Conservation (phyloP, 1,140 invertebrate species). For the Chironomus tepperi region DNA sequence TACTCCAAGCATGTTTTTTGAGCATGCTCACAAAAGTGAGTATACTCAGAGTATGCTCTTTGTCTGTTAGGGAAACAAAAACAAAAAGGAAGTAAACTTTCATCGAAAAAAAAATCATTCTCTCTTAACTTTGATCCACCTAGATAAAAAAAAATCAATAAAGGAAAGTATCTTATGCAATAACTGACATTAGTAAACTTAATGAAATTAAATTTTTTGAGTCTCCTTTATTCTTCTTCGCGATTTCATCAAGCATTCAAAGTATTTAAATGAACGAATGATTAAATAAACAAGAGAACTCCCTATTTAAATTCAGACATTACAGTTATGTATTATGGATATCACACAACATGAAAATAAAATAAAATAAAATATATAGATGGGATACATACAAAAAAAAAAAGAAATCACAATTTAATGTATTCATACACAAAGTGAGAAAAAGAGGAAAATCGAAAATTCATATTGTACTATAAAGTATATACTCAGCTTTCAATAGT, state of each 20-base stretch:
- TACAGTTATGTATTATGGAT: not conserved
- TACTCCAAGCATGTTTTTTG: no score
- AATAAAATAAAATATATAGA: no score
- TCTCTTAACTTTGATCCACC: not conserved
- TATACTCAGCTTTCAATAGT: not conserved
- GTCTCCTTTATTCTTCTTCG: not conserved
- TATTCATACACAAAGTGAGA: not conserved
- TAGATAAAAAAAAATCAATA: not conserved
- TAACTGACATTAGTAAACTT: constrained; percentile 1
- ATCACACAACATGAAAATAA: not conserved
- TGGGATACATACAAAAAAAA: not conserved
- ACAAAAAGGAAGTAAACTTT: not conserved
- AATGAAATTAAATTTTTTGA: constrained; percentile 2
- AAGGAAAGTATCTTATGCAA: not conserved
- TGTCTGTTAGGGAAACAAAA: no score
- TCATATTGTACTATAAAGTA: not conserved
- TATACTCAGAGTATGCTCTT: no score
- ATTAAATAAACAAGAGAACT: not conserved
- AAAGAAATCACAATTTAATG: not conserved
- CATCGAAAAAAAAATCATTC: constrained; percentile 6
- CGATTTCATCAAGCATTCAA: not conserved
- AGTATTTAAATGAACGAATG: not conserved
- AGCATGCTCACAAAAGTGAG: no score
- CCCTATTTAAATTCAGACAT: not conserved
- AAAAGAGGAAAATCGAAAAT: not conserved